These are phyloP conservation scores for Latheticus oryzae DNA, from an alignment of 2,888 invertebrate species.

Conservation along the genomic window DNA sequence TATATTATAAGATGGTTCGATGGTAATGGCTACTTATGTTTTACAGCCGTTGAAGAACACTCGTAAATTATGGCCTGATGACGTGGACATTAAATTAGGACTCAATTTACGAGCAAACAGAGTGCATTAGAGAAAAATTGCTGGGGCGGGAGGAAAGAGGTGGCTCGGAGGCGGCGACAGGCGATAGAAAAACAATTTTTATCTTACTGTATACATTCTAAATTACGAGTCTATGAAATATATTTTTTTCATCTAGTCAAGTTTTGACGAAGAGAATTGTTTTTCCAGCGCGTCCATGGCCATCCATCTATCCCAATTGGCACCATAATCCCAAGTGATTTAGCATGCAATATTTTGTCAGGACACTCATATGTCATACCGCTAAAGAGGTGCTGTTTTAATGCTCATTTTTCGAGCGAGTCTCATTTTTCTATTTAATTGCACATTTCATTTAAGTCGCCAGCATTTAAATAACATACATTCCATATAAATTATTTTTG, in stretches of 20 bases:
- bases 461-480: slow-evolving; percentile 41
- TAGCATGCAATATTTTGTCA: slow-evolving; percentile 31
- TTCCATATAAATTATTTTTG: slow-evolving; percentile 42
- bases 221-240: too few relatives aligned
- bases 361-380: slow-evolving; percentile 32
- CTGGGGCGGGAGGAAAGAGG: background rate
- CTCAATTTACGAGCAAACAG: slow-evolving; percentile 59
- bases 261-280: too few relatives aligned
- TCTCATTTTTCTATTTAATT: slow-evolving; percentile 49
- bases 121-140: slow-evolving; percentile 56
- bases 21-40: slow-evolving; percentile 63
- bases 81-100: slow-evolving; percentile 63
- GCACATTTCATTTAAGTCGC: slow-evolving; percentile 44
- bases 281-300: too few relatives aligned
- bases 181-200: background rate
- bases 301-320: too few relatives aligned
- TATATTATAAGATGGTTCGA: slow-evolving; percentile 48
- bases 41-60: slow-evolving; percentile 61
- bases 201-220: too few relatives aligned
- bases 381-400: slow-evolving; percentile 29
- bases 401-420: slow-evolving; percentile 36
- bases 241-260: too few relatives aligned
- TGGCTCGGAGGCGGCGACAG: background rate
- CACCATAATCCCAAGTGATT: too few relatives aligned
- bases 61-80: slow-evolving; percentile 59